Conservation (phyloP, 2,113 vertebrate genomes). For the Dipodomys merriami region DNA sequence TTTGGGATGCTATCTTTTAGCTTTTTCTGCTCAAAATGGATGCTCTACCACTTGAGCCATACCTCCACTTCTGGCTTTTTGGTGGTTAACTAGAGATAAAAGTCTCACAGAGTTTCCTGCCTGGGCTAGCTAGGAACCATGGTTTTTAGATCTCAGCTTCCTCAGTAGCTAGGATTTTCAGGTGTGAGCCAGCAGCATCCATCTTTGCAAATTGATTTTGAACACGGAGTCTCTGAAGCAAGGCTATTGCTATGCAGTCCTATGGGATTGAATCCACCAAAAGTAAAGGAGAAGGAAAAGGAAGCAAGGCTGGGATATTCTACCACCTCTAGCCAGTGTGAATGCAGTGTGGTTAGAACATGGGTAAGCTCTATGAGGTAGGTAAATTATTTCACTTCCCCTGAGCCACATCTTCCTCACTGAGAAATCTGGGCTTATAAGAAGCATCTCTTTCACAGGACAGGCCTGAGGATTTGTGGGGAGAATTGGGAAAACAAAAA, state of each 20-base stretch:
- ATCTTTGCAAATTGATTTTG: background rate
- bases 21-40: too few relatives aligned
- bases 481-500: background rate
- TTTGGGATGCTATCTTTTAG: too few relatives aligned
- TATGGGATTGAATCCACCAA: background rate
- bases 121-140: too few relatives aligned
- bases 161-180: too few relatives aligned
- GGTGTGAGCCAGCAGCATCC: too few relatives aligned
- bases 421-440: background rate
- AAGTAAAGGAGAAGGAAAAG: background rate
- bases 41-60: too few relatives aligned
- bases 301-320: background rate
- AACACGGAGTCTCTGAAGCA: background rate
- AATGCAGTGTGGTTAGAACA: background rate
- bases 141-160: too few relatives aligned
- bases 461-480: background rate
- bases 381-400: background rate
- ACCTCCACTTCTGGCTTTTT: too few relatives aligned
- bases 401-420: background rate
- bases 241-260: background rate
- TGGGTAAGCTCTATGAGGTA: background rate
- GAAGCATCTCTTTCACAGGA: background rate
- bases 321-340: background rate
- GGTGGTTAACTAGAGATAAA: too few relatives aligned
- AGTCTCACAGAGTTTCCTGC: too few relatives aligned